Conservation (phyloP, 23 tunicate genomes). For the Halocynthia roretzi region DNA sequence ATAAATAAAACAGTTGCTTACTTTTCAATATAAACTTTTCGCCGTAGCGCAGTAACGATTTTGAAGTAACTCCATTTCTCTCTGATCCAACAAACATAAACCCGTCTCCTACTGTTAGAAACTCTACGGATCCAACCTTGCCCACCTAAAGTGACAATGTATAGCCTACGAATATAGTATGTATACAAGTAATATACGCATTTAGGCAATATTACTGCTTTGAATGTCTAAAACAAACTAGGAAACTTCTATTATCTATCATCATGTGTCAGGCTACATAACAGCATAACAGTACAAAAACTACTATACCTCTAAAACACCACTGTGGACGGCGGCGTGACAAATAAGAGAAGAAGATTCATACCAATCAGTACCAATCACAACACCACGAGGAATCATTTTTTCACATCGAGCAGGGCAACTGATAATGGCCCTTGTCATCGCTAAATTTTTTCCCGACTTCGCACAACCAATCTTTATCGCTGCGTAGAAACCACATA, state of each 20-base stretch:
- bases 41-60: constrained; percentile 17
- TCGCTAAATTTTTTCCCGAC: constrained; percentile 15
- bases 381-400: background rate
- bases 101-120: constrained; percentile 24
- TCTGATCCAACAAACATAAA: constrained; percentile 23
- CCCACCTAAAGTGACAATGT: constrained; percentile 13
- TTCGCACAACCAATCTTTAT: constrained; percentile 36
- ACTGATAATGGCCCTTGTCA: constrained; percentile 8
- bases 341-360: constrained; percentile 35
- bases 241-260: background rate
- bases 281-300: background rate
- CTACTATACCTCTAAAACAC: constrained; percentile 23
- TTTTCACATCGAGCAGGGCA: constrained; percentile 41
- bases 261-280: background rate
- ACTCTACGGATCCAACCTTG: constrained; percentile 39
- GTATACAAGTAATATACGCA: background rate
- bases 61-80: constrained; percentile 34
- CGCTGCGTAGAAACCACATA: constrained; percentile 9
- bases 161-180: background rate
- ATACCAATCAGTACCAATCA: constrained; percentile 43
- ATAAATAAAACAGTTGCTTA: constrained; percentile 11
- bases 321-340: constrained; percentile 46
- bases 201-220: background rate
- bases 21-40: constrained; percentile 39
- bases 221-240: background rate